These are phyloP conservation scores for Tangara arthus DNA, from an alignment of 2,797 vertebrate species.

Conservation along the genomic window DNA sequence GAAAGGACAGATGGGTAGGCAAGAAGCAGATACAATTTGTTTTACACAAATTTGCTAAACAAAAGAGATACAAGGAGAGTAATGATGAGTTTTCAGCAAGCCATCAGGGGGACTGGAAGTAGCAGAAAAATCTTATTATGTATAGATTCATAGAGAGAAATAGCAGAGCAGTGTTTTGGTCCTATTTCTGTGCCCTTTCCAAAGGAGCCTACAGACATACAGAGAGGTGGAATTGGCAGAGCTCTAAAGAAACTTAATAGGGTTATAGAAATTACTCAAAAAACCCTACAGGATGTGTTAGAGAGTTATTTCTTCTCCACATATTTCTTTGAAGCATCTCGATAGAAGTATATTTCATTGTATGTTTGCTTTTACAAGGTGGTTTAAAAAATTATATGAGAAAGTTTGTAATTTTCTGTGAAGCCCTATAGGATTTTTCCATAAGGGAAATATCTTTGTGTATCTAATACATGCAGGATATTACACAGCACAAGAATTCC, in stretches of 20 bases:
- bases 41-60: not conserved
- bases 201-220: not conserved
- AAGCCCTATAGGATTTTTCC: conserved; percentile 42
- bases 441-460: conserved; percentile 45
- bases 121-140: not conserved
- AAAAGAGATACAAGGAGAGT: not conserved
- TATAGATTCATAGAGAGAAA: not conserved
- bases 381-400: conserved; percentile 45
- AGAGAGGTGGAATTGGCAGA: not conserved
- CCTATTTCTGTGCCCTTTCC: not conserved
- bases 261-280: conserved; percentile 4
- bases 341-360: conserved; percentile 6
- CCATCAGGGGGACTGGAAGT: not conserved
- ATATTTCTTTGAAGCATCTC: not conserved
- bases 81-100: not conserved
- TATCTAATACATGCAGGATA: conserved; percentile 44
- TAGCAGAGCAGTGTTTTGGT: not conserved
- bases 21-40: not conserved
- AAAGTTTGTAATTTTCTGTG: conserved; percentile 45
- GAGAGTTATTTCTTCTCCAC: conserved; percentile 1
- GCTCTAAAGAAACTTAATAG: not conserved
- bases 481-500: conserved; percentile 59
- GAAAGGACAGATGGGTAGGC: not conserved
- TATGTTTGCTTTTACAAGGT: conserved; percentile 11
- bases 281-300: not conserved